Base-by-base conservation (phyloP, 2,888 invertebrate genomes). In the Lysandra bellargus region DNA sequence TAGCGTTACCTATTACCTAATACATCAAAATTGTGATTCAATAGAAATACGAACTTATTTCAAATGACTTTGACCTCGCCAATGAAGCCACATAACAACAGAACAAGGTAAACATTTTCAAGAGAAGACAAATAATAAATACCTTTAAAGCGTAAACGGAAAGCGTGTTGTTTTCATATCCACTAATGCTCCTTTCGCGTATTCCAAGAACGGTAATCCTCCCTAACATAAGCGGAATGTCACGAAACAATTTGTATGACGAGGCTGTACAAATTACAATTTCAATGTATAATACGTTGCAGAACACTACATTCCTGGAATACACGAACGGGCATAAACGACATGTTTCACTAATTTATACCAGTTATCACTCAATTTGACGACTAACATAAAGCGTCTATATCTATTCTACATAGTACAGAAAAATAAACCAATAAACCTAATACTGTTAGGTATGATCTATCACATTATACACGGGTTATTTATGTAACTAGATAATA, bases 51-150 rank as follows among this genome's bases (percentile, higher is more conserved):
- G 5, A 37, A 73, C 74, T 9, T 23, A 57, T 49, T 49, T 49
- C 49, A 57, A 76, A 53, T 33, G 53, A 53, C 53, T 53, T 40
- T 78, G 79, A 73, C 80, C 80, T 80, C 69, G 80, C 61, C 53
- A 57, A 74, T 30, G 81, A 81, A 81, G 79, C 81, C 80, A 60
- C 61, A 78, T 33, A 64, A 79, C 33, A 80, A 76, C 40, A 74
- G 37, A 76, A 53, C 76, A 76, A 76, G 76, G 76, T 76, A 57
- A 57, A 76, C 76, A 76, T 76, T 76, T 76, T 76, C 75, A 76
- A 76, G 57, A 76, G 76, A 76, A 76, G 76, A 76, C 76, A 57
- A 75, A 75, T 40, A 37, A 4, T 75, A 76, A 6, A 7, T 75
- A 76, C 53, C 57, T 53, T 75, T 53, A 53, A 76, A 76, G 76